Evolutionary conservation across 2,797 vertebrate genomes (phyloP).

Genomic region (Psittacula derbiana): DNA sequence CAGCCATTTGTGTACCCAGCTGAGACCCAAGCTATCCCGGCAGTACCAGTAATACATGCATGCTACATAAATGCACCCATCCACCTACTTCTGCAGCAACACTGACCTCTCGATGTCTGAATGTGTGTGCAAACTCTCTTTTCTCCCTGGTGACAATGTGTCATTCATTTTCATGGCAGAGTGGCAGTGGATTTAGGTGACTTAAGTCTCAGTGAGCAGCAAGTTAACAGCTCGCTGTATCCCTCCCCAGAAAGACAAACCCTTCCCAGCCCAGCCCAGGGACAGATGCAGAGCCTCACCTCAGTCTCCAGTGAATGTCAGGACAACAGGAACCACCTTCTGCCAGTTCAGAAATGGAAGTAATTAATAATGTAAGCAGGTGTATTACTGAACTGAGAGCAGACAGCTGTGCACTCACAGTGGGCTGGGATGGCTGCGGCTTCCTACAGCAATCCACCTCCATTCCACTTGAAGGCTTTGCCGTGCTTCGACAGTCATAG

Average conservation of each 20-base stretch:
- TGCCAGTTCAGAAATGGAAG: neutral
- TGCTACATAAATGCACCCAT: neutral
- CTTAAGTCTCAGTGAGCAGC: rapidly evolving
- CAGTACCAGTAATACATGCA: neutral
- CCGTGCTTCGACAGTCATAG: neutral
- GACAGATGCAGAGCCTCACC: neutral
- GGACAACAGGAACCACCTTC: neutral
- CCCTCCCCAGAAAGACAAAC: neutral
- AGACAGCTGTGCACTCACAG: neutral
- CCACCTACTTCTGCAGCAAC: neutral
- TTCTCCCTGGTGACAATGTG: neutral
- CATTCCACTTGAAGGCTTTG: neutral
- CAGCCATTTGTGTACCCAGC: neutral
- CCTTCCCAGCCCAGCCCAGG: neutral
- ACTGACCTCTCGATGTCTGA: neutral
- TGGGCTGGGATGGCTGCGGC: rapidly evolving
- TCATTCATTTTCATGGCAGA: neutral
- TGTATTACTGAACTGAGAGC: neutral
- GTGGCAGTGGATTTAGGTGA: neutral
- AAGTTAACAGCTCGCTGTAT: neutral
- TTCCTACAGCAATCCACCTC: neutral
- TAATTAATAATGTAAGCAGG: neutral
- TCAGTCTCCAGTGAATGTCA: neutral
- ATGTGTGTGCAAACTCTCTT: neutral
- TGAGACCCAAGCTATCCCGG: neutral